These are phyloP conservation scores for Pseudococcus longispinus DNA, from an alignment of 2,888 invertebrate genomes.

Conservation along the genomic window DNA sequence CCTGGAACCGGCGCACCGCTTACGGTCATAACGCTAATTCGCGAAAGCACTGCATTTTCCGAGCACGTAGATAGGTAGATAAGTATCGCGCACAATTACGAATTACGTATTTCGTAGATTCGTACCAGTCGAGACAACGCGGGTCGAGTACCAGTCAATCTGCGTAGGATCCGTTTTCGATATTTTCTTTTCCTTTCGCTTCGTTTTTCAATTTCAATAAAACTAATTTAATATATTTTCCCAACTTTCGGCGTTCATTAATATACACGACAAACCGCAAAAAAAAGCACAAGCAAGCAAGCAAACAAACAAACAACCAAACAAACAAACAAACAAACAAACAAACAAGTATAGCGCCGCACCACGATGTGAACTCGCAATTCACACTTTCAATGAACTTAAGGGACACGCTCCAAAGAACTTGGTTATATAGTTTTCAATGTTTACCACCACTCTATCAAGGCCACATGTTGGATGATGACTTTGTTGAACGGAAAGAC, in stretches of 20 bases:
- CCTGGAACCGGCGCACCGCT: background rate
- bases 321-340: background rate
- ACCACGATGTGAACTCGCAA: constrained; percentile 11
- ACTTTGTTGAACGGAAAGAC: background rate
- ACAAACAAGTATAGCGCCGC: background rate
- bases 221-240: too few relatives aligned
- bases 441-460: constrained; percentile 43
- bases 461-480: constrained; percentile 43
- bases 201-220: too few relatives aligned
- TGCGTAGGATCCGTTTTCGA: too few relatives aligned
- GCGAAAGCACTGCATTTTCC: background rate
- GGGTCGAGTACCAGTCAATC: too few relatives aligned
- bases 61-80: too few relatives aligned
- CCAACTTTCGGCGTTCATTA: background rate
- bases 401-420: constrained; percentile 32
- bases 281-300: background rate
- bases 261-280: background rate
- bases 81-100: background rate
- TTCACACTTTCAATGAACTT: constrained; percentile 35
- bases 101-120: too few relatives aligned
- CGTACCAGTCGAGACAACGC: too few relatives aligned
- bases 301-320: background rate
- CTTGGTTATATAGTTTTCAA: constrained; percentile 43
- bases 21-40: background rate
- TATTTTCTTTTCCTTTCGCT: too few relatives aligned